Evolutionary conservation across 2,888 invertebrate species (phyloP).

Genomic region (Ypsolopha scabrella): DNA sequence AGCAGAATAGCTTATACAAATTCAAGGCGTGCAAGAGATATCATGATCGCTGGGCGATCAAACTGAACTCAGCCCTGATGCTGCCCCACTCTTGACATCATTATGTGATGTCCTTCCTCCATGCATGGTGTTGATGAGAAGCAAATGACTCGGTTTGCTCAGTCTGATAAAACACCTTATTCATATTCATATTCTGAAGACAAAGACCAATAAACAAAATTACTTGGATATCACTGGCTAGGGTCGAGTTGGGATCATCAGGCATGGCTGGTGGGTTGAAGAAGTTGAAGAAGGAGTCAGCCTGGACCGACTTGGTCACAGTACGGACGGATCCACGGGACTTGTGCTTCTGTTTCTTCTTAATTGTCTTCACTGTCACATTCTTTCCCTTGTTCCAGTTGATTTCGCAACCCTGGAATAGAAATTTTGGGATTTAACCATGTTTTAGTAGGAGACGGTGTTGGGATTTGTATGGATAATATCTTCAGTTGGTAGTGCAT

Average conservation of each 20-base stretch:
- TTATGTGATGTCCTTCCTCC: too few species aligned
- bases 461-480: neutral
- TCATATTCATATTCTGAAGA: too few species aligned
- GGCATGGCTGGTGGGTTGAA: slow-evolving; percentile 92
- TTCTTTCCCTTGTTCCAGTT: slow-evolving; percentile 99
- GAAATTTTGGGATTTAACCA: slow-evolving; percentile 1
- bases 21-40: too few species aligned
- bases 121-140: too few species aligned
- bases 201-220: neutral
- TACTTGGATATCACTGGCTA: slow-evolving; percentile 89
- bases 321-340: slow-evolving; percentile 92
- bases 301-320: slow-evolving; percentile 95
- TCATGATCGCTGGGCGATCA: too few species aligned
- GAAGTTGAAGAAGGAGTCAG: slow-evolving; percentile 99
- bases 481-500: slow-evolving; percentile 21
- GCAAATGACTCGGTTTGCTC: too few species aligned
- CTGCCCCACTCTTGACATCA: too few species aligned
- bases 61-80: too few species aligned
- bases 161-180: too few species aligned
- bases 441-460: neutral
- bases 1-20: too few species aligned
- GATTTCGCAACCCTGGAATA: slow-evolving; percentile 84
- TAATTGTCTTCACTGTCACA: slow-evolving; percentile 94
- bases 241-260: slow-evolving; percentile 82
- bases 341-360: slow-evolving; percentile 99